Base-by-base conservation (phyloP, 2,888 invertebrate genomes). In the Cryptus viduatorius region DNA sequence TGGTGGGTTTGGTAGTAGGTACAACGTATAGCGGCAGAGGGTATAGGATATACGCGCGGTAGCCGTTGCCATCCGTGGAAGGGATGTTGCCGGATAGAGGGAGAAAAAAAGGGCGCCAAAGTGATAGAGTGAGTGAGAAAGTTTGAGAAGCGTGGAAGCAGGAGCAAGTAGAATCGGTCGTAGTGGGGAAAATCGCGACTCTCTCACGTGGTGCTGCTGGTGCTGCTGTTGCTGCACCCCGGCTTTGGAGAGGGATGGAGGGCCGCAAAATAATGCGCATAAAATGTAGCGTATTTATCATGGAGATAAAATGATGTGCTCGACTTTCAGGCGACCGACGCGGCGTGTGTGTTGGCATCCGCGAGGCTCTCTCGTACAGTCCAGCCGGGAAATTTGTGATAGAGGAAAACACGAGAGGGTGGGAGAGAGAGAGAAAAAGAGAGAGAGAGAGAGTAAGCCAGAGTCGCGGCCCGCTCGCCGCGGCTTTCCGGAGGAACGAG, bases 201-300 rank as follows among this genome's bases (percentile, higher is more conserved):
- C 77, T 81, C 82, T 78, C 83, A 81, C 67, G 72, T 76, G 77
- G 77, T 64, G 80, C 72, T 81, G 76, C 79, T 64, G 64, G 72
- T 76, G 73, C 79, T 59, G 80, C 68, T 82, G 76, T 81, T 64
- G 64, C 86, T 75, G 79, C 81, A 81, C 84, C 71, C 81, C 84
- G 61, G 61, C 61, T 61, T 31, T 61, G 29, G 61, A 29, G 61
- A 61, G 61, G 61, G 12, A 14, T 61, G 7, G 31, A 67, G 86
- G 88, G 90, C 87, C 85, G 90, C 88, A 91, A 92, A 92, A 93
- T 93, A 93, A 93, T 92, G 92, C 92, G 92, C 92, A 92, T 92
- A 92, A 93, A 93, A 92, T 93, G 92, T 93, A 90, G 92, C 93
- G 91, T 93, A 93, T 93, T 93, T 91, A 93, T 93, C 93, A 93